Evolutionary conservation across 1,140 invertebrate species (phyloP), one percentile per base, ranked within the genome.

Genomic region (Tetramorium simillimum): DNA sequence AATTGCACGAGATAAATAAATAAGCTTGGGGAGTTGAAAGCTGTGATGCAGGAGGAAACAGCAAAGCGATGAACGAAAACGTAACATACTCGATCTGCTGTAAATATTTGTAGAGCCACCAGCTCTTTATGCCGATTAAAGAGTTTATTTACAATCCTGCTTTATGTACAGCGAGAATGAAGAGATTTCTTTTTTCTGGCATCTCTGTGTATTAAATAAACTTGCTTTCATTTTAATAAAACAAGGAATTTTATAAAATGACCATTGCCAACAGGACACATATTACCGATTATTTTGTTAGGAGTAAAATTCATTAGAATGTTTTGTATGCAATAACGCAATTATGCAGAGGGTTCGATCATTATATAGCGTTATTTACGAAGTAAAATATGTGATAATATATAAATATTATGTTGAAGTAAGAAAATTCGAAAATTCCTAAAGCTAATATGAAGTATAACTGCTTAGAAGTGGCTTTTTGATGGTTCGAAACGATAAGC

Each of bases 21-120:
- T 65, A 43, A 62, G 5, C 70, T 43, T 33, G 3, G 37, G 85
- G 53, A 49, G 76, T 67, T 56, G 16, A 82, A 53, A 43, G 12
- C 28, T 49, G 16, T 51, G 56, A 69, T 12, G 46, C 49, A 77
- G 60, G 0, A 62, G 49, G 24, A 37, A n/a, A 40, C 21, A 88
- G 3, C 1, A 10, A 69, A 1, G 24, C 6, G 51, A 37, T 40
- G 24, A 75, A 18, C 28, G 24, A 62, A 75, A 67, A 69, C 21
- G 82, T 14, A 12, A 62, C 46, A 18, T 51, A 28, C 28, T 73
- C 24, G 37, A 58, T 81, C 37, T 65, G 14, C 10, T 14, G 62
- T 88, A 86, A 89, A 89, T 80, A 89, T 88, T 89, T 86, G 86
- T 75, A 18, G 18, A 51, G 5, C 12, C 33, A 58, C n/a, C 5